Evolutionary conservation across 2,113 vertebrate genomes (phyloP), one percentile per base, ranked within the genome.

Genomic region (Pseudorhombus dupliciocellatus): DNA sequence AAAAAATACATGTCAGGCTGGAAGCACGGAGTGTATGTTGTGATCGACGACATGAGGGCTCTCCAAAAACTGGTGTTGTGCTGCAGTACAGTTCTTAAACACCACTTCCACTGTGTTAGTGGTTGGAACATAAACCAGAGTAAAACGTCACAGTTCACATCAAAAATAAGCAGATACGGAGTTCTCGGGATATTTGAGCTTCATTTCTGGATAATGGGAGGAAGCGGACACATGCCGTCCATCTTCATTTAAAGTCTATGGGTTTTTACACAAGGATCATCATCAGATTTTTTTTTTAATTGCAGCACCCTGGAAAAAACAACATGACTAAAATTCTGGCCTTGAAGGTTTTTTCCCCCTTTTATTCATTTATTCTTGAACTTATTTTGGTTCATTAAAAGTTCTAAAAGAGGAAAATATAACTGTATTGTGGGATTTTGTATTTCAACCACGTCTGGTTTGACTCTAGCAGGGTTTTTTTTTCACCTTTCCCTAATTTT

Each of bases 401-500:
- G 25, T 26, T 66, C 59, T 54, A 26, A 54, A 66, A 78, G 26
- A 14, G 14, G 10, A 0, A 14, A 40, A 34, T 11, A 50, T 21
- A 31, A 21, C 30, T 34, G n/a, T 56, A 40, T 6, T 68, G 25
- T 50, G 11, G 65, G 54, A 59, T 11, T 48, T n/a, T 21, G 46
- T 20, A 21, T 50, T 60, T 61, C 8, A 57, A 52, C 71, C 28
- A 34, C n/a, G 1, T 66, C 56, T 26, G 21, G 12, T 76, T 77
- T 66, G 65, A 66, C 75, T 61, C 55, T 58, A 71, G 59, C 80
- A 44, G 16, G 34, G 2, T 44, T 44, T 50, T 50, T 50, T 48
- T 21, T 21, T 50, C 20, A 46, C 16, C 42, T 46, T 18, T 20
- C 5, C 42, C 42, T 46, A 46, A 46, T 46, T 15, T 18, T 50